phyloP scores from a whole-genome alignment of 2,797 vertebrate species.

The Percopsis omiscomaycus region DNA sequence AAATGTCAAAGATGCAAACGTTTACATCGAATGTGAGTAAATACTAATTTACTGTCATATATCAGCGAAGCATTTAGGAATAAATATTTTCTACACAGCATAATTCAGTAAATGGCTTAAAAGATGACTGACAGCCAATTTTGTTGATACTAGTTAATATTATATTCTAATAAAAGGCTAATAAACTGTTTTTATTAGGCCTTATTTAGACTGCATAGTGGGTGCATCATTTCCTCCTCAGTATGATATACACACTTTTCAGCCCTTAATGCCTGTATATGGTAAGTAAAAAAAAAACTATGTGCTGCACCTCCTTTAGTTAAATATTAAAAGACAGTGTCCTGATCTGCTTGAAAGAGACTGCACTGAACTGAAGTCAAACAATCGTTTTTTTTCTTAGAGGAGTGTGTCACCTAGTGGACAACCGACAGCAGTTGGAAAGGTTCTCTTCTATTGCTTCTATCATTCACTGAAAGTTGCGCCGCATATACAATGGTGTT shows the following conservation, averaged over 20 bases:
- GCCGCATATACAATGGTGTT: neutral
- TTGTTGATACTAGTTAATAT: too few relatives aligned
- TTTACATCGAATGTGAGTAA: too few relatives aligned
- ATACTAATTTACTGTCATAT: too few relatives aligned
- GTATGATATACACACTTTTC: too few relatives aligned
- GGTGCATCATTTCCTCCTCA: too few relatives aligned
- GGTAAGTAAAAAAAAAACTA: slow-evolving; percentile 5
- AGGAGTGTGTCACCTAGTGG: slow-evolving; percentile 86
- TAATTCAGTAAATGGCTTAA: neutral
- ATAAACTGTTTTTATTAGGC: neutral
- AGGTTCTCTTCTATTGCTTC: too few relatives aligned
- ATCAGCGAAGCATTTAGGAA: neutral
- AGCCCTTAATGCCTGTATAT: slow-evolving; percentile 1
- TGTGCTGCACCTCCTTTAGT: slow-evolving; percentile 54
- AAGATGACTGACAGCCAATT: too few relatives aligned
- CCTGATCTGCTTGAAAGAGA: too few relatives aligned
- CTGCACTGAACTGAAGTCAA: neutral
- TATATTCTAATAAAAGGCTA: neutral
- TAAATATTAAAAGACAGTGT: slow-evolving; percentile 11
- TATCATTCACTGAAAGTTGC: too few relatives aligned
- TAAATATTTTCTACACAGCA: slow-evolving; percentile 17
- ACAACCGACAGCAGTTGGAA: slow-evolving; percentile 30
- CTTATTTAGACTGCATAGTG: too few relatives aligned
- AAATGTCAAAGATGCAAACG: slow-evolving; percentile 24
- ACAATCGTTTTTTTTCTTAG: slow-evolving; percentile 55